Evolutionary conservation across 2,797 vertebrate species (phyloP).

Genomic region (Myoxocephalus aenaeus): DNA sequence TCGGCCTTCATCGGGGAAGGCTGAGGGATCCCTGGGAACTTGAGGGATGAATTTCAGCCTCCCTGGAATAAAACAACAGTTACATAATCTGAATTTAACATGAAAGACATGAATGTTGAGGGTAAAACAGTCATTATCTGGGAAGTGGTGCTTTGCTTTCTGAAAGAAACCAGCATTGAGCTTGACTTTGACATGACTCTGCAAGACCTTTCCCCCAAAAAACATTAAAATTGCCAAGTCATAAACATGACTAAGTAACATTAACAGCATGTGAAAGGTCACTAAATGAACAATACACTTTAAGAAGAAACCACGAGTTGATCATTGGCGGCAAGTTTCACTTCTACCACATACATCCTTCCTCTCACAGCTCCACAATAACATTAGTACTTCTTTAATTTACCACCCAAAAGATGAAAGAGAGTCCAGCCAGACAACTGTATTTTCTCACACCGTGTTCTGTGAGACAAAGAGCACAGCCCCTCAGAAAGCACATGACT

Average conservation of each 20-base stretch:
- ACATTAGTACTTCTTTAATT: neutral
- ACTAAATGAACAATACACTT: neutral
- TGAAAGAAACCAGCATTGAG: neutral
- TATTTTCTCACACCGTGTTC: neutral
- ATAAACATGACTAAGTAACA: slow-evolving; percentile 47
- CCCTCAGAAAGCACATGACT: slow-evolving; percentile 49
- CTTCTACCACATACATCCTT: slow-evolving; percentile 42
- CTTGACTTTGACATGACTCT: slow-evolving; percentile 16
- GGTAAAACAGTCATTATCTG: slow-evolving; percentile 30
- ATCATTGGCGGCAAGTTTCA: slow-evolving; percentile 34
- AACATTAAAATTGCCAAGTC: slow-evolving; percentile 8
- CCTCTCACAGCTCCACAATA: neutral
- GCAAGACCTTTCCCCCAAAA: neutral
- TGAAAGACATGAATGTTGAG: neutral
- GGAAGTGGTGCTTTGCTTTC: neutral
- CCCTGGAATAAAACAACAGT: slow-evolving; percentile 58
- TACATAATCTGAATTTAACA: slow-evolving; percentile 7
- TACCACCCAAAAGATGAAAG: neutral
- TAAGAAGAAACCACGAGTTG: neutral
- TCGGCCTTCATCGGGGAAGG: slow-evolving; percentile 70
- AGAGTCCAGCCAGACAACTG: neutral
- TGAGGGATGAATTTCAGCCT: slow-evolving; percentile 63
- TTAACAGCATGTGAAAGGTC: slow-evolving; percentile 28
- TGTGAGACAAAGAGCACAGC: neutral
- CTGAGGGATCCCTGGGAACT: slow-evolving; percentile 63